These are phyloP conservation scores for Cotesia chilonis DNA, from an alignment of 1,140 invertebrate species.

Conservation along the genomic window DNA sequence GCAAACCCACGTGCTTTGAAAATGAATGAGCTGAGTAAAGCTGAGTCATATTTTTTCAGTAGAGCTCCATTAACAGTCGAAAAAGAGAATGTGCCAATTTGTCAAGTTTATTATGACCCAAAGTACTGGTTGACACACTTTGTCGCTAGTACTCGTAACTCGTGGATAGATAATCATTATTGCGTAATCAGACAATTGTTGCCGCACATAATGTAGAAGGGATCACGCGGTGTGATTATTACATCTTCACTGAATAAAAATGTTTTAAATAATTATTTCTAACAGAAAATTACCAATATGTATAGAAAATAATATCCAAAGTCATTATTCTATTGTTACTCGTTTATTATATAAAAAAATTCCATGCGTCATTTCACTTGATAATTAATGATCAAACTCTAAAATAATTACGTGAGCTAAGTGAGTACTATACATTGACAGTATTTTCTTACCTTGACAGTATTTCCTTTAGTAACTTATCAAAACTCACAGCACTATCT, in stretches of 20 bases:
- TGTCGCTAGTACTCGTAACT: slow-evolving; percentile 29
- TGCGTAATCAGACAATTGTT: slow-evolving; percentile 36
- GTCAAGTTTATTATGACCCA: slow-evolving; percentile 18
- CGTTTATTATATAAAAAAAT: not conserved
- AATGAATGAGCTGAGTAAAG: slow-evolving; percentile 30
- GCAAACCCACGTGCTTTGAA: slow-evolving; percentile 29
- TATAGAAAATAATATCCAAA: not conserved
- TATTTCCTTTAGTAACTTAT: not conserved
- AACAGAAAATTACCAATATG: not conserved
- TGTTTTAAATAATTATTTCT: slow-evolving; percentile 2
- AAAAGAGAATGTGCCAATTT: slow-evolving; percentile 26
- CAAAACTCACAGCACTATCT: slow-evolving; percentile 2
- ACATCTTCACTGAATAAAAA: slow-evolving; percentile 19
- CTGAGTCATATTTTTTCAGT: not conserved
- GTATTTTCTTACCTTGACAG: not conserved
- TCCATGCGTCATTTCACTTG: no score
- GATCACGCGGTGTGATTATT: slow-evolving; percentile 14
- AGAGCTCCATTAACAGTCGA: slow-evolving; percentile 8
- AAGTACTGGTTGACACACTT: slow-evolving; percentile 32
- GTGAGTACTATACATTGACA: not conserved
- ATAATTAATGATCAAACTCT: no score
- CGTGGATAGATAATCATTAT: slow-evolving; percentile 29
- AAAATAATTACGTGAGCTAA: not conserved
- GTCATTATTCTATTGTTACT: not conserved
- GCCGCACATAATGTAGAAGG: slow-evolving; percentile 19